Evolutionary conservation across 2,797 vertebrate genomes (phyloP).

Genomic region (Schizothorax lantsangensis): DNA sequence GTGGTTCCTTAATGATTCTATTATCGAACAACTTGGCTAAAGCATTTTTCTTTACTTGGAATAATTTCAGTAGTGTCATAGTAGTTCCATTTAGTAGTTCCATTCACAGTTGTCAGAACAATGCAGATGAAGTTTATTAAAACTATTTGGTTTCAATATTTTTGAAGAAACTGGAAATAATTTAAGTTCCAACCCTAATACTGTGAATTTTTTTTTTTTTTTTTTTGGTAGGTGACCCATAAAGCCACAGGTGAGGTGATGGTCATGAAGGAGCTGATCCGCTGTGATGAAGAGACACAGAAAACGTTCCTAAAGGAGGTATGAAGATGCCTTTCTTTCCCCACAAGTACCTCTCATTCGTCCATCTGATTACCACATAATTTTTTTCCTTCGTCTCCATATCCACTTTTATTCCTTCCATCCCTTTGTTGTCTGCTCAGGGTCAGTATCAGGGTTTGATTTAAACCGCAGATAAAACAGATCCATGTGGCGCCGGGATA

Average conservation of each 20-base stretch:
- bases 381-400: not conserved
- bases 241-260: slow-evolving; percentile 96
- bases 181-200: not conserved
- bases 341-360: not conserved
- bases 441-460: slow-evolving; percentile 18
- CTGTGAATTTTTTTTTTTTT: not conserved
- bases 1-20: not conserved
- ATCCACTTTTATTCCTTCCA: slow-evolving; percentile 7
- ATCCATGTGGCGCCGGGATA: slow-evolving; percentile 25
- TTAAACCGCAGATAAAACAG: slow-evolving; percentile 29
- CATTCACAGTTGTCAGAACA: not conserved
- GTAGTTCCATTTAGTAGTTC: not conserved
- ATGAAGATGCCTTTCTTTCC: slow-evolving; percentile 37
- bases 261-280: slow-evolving; percentile 99
- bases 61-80: not conserved
- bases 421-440: slow-evolving; percentile 8
- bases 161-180: not conserved
- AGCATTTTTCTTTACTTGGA: not conserved
- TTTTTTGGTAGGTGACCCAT: slow-evolving; percentile 87
- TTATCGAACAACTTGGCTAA: not conserved
- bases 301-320: slow-evolving; percentile 97
- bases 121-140: not conserved
- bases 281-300: slow-evolving; percentile 97
- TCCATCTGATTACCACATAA: not conserved
- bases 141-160: not conserved